A percentile compares a stretch with the other conserved stretches of the same genome.
These are phyloP conservation scores for Marisa cornuarietis DNA, from an alignment of 1,140 invertebrate species.

Conservation along the genomic window DNA sequence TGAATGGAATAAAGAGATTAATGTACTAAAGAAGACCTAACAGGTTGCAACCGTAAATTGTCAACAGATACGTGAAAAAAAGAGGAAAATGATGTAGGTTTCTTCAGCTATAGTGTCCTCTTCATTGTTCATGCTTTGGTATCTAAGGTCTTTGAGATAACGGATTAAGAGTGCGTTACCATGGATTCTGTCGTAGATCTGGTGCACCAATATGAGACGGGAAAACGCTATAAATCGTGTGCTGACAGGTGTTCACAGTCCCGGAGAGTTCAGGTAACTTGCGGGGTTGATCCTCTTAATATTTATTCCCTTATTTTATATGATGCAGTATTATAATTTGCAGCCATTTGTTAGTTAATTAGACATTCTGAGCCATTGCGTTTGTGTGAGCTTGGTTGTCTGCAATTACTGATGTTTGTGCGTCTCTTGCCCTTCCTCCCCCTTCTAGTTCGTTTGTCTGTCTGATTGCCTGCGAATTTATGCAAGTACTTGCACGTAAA, in stretches of 20 bases:
- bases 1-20: too few species aligned
- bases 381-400: too few species aligned
- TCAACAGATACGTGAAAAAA: too few species aligned
- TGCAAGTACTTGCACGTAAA: neutral
- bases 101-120: neutral
- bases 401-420: too few species aligned
- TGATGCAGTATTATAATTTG: neutral
- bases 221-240: constrained; percentile 66
- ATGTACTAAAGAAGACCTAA: too few species aligned
- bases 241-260: constrained; percentile 66
- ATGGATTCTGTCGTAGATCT: constrained; percentile 52
- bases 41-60: too few species aligned
- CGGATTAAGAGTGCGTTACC: neutral
- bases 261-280: constrained; percentile 66
- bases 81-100: neutral
- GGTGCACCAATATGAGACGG: constrained; percentile 65
- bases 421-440: neutral
- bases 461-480: neutral
- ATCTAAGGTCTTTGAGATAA: neutral
- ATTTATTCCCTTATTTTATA: neutral
- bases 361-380: too few species aligned
- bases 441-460: neutral
- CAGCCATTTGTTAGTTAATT: too few species aligned
- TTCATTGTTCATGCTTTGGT: neutral
- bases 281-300: too few species aligned